These are phyloP conservation scores for Callinectes sapidus DNA, from an alignment of 2,888 invertebrate species.

Conservation along the genomic window DNA sequence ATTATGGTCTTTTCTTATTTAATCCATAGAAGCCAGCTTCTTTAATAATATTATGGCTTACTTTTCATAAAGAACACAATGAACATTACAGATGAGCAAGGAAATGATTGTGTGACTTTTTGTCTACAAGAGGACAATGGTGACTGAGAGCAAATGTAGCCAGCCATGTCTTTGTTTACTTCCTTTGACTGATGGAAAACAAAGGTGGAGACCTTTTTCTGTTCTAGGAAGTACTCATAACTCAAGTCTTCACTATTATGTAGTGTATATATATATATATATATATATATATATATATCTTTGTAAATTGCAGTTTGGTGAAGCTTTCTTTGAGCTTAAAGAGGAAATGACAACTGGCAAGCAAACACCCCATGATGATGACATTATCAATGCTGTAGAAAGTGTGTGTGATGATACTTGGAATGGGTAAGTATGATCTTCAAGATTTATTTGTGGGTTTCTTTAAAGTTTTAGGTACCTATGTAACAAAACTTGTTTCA, in stretches of 20 bases:
- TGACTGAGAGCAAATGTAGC: too few species aligned
- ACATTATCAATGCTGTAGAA: slow-evolving; percentile 66
- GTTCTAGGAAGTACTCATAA: too few species aligned
- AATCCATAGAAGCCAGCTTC: too few species aligned
- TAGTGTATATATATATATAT: not conserved
- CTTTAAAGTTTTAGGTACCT: not conserved
- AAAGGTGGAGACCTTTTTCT: too few species aligned
- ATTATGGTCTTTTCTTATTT: too few species aligned
- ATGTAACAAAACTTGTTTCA: not conserved
- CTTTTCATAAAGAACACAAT: too few species aligned
- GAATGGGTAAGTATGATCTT: slow-evolving; percentile 58
- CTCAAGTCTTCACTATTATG: not conserved
- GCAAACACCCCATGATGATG: slow-evolving; percentile 53
- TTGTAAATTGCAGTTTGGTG: slow-evolving; percentile 28
- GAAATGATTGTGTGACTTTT: too few species aligned
- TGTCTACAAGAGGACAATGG: too few species aligned
- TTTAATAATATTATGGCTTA: too few species aligned
- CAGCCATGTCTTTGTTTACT: too few species aligned
- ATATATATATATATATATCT: not conserved
- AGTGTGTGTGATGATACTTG: slow-evolving; percentile 68
- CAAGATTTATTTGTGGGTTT: not conserved
- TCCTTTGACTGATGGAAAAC: too few species aligned
- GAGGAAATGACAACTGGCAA: slow-evolving; percentile 20
- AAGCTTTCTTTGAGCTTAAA: slow-evolving; percentile 56
- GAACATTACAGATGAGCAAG: too few species aligned